Conservation (phyloP, 2,113 vertebrate genomes). For the Phrynosoma blainvillii region DNA sequence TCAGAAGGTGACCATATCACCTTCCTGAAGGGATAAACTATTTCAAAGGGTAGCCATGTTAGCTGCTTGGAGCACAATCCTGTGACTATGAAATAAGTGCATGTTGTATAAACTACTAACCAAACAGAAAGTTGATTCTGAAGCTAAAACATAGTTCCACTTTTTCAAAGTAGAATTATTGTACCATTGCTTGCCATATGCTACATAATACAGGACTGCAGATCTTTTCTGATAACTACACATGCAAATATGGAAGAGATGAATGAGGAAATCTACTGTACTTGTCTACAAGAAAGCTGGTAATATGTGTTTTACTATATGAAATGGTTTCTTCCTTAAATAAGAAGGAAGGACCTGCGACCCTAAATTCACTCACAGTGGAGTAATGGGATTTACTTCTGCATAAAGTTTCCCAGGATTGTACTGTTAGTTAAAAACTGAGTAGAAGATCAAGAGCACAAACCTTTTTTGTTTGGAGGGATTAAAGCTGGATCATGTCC, state of each 20-base stretch:
- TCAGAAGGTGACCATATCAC: no score
- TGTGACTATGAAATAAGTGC: background rate
- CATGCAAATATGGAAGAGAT: background rate
- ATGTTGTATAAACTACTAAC: background rate
- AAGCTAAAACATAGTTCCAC: background rate
- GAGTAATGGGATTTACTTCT: background rate
- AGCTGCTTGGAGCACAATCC: background rate
- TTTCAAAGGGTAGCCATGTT: background rate
- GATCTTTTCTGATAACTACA: conserved; percentile 35
- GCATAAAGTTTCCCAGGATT: background rate
- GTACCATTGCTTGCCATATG: background rate
- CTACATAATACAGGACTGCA: background rate
- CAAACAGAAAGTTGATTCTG: conserved; percentile 24
- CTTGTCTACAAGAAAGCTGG: conserved; percentile 17
- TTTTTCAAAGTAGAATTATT: background rate
- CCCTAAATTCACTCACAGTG: background rate
- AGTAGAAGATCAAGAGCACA: background rate
- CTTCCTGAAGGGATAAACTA: no score
- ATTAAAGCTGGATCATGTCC: background rate
- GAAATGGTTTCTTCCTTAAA: background rate
- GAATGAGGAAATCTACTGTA: conserved; percentile 31
- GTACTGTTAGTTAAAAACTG: background rate
- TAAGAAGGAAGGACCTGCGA: background rate
- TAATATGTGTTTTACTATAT: background rate
- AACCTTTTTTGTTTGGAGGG: background rate